Evolutionary conservation across 1,140 invertebrate genomes (phyloP).

Genomic region (Ips nitidus): DNA sequence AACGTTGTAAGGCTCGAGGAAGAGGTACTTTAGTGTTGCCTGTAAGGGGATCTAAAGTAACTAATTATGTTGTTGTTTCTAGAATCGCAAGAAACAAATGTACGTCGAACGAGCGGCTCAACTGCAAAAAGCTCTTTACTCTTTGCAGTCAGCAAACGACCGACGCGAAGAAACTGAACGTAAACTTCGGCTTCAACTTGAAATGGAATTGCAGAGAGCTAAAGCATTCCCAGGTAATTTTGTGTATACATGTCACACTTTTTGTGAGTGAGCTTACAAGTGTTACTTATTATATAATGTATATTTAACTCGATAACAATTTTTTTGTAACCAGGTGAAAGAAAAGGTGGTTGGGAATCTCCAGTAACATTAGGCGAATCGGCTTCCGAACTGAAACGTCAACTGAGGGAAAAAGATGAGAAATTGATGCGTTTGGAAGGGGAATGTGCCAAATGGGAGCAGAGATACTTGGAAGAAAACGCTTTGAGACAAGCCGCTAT

Average conservation of each 20-base stretch:
- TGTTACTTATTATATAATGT: not conserved
- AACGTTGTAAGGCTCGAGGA: conserved; percentile 88
- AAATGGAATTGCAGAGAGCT: conserved; percentile 73
- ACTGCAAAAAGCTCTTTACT: conserved; percentile 79
- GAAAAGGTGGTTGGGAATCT: conserved; percentile 40
- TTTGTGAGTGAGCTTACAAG: conserved; percentile 1
- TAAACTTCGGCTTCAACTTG: conserved; percentile 76
- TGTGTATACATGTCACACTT: not conserved
- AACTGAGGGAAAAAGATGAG: conserved; percentile 74
- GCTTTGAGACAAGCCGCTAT: conserved; percentile 81
- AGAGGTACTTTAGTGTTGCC: conserved; percentile 62
- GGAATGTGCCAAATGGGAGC: conserved; percentile 85
- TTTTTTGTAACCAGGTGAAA: conserved; percentile 9
- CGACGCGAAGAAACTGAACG: conserved; percentile 82
- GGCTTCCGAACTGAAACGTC: conserved; percentile 65
- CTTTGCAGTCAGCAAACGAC: conserved; percentile 80
- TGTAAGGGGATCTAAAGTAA: not conserved
- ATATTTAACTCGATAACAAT: not conserved
- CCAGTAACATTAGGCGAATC: conserved; percentile 56
- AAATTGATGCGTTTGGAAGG: conserved; percentile 80
- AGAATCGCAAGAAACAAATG: conserved; percentile 80
- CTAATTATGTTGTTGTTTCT: conserved; percentile 1
- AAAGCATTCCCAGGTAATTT: conserved; percentile 46
- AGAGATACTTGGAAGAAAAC: conserved; percentile 83
- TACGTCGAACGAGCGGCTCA: conserved; percentile 83